Conservation (phyloP, 2,797 vertebrate genomes). For the Fringilla coelebs region DNA sequence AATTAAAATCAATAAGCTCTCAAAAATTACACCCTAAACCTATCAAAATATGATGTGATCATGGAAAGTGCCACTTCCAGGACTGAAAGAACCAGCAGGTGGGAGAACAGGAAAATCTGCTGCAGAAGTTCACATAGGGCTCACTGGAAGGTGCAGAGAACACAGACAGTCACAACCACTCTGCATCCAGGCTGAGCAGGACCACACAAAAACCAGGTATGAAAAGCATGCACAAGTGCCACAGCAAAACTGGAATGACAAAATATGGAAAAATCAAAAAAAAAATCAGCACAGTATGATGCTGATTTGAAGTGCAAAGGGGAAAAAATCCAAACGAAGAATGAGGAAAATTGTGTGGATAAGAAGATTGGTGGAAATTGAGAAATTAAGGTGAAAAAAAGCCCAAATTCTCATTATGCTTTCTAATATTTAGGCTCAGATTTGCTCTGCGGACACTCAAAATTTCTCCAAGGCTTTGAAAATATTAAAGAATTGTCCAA, state of each 20-base stretch:
- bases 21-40: neutral
- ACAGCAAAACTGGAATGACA: neutral
- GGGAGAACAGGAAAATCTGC: neutral
- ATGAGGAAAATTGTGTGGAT: neutral
- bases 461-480: neutral
- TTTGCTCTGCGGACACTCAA: neutral
- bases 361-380: neutral
- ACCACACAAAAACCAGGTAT: neutral
- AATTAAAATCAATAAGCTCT: neutral
- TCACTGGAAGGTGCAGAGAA: neutral
- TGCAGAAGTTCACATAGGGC: neutral
- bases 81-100: neutral
- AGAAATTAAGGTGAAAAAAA: neutral
- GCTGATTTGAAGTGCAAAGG: neutral
- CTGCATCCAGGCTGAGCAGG: neutral
- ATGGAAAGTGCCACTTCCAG: neutral
- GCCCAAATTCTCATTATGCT: neutral
- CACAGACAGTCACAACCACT: neutral
- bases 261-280: neutral
- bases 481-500: neutral
- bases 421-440: neutral
- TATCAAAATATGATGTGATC: neutral
- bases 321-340: neutral
- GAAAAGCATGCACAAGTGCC: neutral
- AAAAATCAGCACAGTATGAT: neutral